Evolutionary conservation across 2,888 invertebrate genomes (phyloP).

Genomic region (Agrochola lota): DNA sequence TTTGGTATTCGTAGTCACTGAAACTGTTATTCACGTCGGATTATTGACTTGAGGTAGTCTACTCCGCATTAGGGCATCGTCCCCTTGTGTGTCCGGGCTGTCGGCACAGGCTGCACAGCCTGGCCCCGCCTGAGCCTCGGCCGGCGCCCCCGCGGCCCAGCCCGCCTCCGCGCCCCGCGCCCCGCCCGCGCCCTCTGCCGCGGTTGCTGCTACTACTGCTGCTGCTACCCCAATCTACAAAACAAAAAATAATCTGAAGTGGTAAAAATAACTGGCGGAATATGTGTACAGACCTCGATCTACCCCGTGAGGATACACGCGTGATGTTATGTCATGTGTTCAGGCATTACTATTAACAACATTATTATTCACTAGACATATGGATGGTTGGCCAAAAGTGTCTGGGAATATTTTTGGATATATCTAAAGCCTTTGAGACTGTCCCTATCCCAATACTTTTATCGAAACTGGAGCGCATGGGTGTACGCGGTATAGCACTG

Average conservation of each 20-base stretch:
- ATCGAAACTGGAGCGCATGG: too few species aligned
- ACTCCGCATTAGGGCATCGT: conserved; percentile 87
- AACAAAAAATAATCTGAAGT: background rate
- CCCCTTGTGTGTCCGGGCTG: conserved; percentile 92
- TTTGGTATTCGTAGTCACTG: background rate
- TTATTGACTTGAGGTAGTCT: background rate
- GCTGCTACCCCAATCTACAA: conserved; percentile 62
- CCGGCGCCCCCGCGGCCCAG: conserved; percentile 61
- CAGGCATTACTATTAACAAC: background rate
- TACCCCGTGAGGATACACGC: background rate
- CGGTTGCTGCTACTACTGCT: conserved; percentile 61
- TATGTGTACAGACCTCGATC: background rate
- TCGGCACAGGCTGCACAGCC: conserved; percentile 94
- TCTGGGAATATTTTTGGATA: too few species aligned
- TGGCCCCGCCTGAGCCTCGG: conserved; percentile 74
- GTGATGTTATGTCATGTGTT: background rate
- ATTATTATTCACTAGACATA: too few species aligned
- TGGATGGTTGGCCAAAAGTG: too few species aligned
- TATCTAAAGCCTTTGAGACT: too few species aligned
- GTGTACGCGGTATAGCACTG: too few species aligned
- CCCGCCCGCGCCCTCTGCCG: conserved; percentile 73
- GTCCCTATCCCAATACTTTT: too few species aligned
- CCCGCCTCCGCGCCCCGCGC: conserved; percentile 51
- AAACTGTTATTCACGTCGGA: background rate
- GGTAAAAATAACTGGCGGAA: background rate